phyloP scores from a whole-genome alignment of 2,888 invertebrate genomes.

The Pollenia angustigena region DNA sequence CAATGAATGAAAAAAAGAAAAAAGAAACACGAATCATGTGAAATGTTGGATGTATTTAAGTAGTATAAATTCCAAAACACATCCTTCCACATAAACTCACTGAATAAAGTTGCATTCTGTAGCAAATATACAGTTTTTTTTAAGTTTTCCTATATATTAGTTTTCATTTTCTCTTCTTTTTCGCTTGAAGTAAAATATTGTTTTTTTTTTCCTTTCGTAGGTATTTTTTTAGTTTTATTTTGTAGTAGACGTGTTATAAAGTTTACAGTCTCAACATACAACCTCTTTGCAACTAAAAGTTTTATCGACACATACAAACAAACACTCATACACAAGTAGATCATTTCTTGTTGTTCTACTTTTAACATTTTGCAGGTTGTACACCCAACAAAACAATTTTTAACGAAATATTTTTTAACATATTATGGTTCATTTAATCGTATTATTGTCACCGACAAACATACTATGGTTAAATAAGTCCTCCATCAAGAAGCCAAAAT shows the following conservation, averaged over 20 bases:
- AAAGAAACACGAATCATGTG: slow-evolving; percentile 12
- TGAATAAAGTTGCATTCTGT: neutral
- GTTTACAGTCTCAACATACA: slow-evolving; percentile 21
- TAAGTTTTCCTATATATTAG: neutral
- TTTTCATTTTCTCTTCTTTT: slow-evolving; percentile 31
- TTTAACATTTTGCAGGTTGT: slow-evolving; percentile 25
- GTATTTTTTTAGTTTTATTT: neutral
- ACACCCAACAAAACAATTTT: no score
- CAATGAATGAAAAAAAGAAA: slow-evolving; percentile 15
- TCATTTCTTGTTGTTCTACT: slow-evolving; percentile 13
- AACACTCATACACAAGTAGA: neutral
- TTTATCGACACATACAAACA: neutral
- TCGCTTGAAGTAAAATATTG: neutral
- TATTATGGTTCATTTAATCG: no score
- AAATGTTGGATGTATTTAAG: slow-evolving; percentile 7
- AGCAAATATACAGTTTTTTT: slow-evolving; percentile 10
- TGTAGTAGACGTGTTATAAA: slow-evolving; percentile 43
- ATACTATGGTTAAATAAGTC: no score
- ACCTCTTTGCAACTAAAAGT: slow-evolving; percentile 9
- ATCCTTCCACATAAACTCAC: slow-evolving; percentile 16
- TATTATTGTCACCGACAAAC: no score
- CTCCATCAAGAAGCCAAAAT: no score
- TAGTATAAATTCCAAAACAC: slow-evolving; percentile 5
- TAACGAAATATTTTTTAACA: no score
- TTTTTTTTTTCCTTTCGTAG: neutral